Evolutionary conservation across 2,888 invertebrate species (phyloP).

Genomic region (Heliconius ethilla): DNA sequence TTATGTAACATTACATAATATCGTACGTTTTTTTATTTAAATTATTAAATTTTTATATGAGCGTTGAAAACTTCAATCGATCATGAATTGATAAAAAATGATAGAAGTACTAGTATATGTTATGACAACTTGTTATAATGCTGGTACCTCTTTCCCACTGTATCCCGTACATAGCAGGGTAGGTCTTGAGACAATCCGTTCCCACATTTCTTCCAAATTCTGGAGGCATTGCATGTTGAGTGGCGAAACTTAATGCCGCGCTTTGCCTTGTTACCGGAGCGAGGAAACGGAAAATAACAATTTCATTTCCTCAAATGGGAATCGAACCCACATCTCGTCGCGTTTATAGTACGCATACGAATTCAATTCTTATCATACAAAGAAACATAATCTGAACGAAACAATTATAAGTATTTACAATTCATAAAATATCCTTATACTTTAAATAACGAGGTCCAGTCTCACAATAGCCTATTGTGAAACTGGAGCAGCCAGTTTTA

Average conservation of each 20-base stretch:
- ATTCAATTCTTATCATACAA: not conserved
- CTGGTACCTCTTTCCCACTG: not conserved
- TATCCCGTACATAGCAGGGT: too few relatives aligned
- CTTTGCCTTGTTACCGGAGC: too few relatives aligned
- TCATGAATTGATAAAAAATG: too few relatives aligned
- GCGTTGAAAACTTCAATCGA: too few relatives aligned
- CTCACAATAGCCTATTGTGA: conserved; percentile 32
- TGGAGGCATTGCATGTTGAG: too few relatives aligned
- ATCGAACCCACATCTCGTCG: too few relatives aligned
- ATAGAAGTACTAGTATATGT: not conserved
- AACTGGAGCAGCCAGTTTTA: conserved; percentile 36
- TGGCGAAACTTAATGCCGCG: too few relatives aligned
- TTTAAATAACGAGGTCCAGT: conserved; percentile 35
- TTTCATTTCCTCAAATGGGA: too few relatives aligned
- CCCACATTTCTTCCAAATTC: too few relatives aligned
- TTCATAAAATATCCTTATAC: conserved; percentile 16
- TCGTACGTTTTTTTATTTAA: not conserved
- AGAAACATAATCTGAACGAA: not conserved
- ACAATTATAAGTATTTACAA: conserved; percentile 2
- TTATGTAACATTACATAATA: not conserved
- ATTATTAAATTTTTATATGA: not conserved
- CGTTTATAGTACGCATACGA: too few relatives aligned
- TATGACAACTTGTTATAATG: not conserved
- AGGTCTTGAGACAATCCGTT: too few relatives aligned
- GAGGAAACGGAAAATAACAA: too few relatives aligned